phyloP scores from a whole-genome alignment of 2,797 vertebrate species.

The Limnodromus scolopaceus region DNA sequence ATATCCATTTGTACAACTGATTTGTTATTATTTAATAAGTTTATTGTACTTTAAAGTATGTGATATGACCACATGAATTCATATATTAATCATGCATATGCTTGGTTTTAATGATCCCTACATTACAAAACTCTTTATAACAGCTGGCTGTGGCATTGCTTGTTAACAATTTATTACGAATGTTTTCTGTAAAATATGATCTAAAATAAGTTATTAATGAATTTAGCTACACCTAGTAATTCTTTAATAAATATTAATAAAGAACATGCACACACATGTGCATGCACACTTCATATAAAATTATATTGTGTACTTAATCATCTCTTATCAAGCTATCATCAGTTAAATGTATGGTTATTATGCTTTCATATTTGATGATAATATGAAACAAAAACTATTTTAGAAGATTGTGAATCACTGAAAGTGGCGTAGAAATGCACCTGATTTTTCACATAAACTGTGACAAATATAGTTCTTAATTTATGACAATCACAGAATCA shows the following conservation, averaged over 20 bases:
- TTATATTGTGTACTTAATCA: constrained; percentile 44
- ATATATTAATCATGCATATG: constrained; percentile 1
- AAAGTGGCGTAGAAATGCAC: constrained; percentile 22
- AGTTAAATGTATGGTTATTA: constrained; percentile 55
- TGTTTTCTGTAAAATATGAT: constrained; percentile 46
- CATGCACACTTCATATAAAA: constrained; percentile 48
- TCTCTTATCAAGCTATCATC: constrained; percentile 44
- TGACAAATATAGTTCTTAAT: constrained; percentile 26
- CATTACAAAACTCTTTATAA: background rate
- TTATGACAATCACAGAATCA: background rate
- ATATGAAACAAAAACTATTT: constrained; percentile 59
- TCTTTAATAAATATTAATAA: constrained; percentile 77
- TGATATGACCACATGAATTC: background rate
- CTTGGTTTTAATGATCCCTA: constrained; percentile 32
- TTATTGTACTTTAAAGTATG: background rate
- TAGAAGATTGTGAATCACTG: constrained; percentile 45
- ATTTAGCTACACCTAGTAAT: constrained; percentile 56
- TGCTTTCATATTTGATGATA: constrained; percentile 57
- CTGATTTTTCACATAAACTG: constrained; percentile 29
- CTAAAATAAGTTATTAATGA: constrained; percentile 65
- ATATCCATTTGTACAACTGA: background rate
- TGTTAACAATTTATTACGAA: constrained; percentile 54
- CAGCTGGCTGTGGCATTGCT: background rate
- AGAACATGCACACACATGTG: background rate
- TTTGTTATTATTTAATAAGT: background rate